These are phyloP conservation scores for Rallus limicola DNA, from an alignment of 2,113 vertebrate genomes.

Conservation along the genomic window DNA sequence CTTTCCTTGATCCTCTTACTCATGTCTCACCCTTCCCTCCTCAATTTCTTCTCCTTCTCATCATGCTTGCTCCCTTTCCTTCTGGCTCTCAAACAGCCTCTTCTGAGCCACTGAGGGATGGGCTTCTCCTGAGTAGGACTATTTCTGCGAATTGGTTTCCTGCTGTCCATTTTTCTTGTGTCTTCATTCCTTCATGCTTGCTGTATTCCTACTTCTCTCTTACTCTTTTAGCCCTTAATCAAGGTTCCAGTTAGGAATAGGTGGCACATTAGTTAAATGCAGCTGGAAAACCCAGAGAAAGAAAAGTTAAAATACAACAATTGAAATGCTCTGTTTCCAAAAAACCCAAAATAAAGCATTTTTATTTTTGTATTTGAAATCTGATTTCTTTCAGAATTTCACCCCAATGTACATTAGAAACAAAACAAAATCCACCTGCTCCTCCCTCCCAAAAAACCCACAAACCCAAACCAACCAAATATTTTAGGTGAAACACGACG, in stretches of 20 bases:
- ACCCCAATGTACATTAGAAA: not conserved
- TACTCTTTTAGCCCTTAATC: not conserved
- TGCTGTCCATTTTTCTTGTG: constrained; percentile 38
- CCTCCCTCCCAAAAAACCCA: too few relatives aligned
- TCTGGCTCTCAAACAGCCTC: not conserved
- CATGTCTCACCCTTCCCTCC: not conserved
- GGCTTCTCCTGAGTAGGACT: not conserved
- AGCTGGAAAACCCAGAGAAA: not conserved
- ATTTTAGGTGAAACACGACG: not conserved
- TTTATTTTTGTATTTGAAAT: not conserved
- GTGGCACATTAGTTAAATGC: not conserved
- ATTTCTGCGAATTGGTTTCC: constrained; percentile 41
- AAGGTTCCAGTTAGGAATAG: not conserved
- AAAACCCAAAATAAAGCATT: not conserved
- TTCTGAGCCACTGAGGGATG: not conserved
- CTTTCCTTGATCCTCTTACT: not conserved
- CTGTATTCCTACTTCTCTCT: not conserved
- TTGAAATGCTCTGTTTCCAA: not conserved
- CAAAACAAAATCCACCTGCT: too few relatives aligned
- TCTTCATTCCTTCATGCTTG: not conserved
- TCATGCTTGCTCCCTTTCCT: not conserved
- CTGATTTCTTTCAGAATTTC: not conserved
- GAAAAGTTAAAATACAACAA: not conserved
- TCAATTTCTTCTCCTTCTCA: not conserved
- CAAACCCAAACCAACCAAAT: too few relatives aligned